Percentiles rank a stretch among this genome's conserved stretches.
phyloP scores from a whole-genome alignment of 2,113 vertebrate species.

The Poeciliopsis retropinna region DNA sequence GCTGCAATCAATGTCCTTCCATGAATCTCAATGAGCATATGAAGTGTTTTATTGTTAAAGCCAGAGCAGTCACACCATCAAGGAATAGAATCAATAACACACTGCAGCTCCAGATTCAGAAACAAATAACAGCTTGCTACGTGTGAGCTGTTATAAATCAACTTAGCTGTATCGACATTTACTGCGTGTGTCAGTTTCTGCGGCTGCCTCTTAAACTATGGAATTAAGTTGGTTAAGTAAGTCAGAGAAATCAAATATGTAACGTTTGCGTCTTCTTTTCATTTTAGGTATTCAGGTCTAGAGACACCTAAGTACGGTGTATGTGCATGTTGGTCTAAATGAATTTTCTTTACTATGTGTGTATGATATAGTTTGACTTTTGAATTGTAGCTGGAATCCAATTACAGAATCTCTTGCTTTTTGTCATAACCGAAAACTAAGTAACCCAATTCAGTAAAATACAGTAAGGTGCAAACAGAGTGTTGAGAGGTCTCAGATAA shows the following conservation, averaged over 20 bases:
- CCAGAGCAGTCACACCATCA: conserved; percentile 9
- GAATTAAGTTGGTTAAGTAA: conserved; percentile 16
- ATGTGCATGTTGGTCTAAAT: background rate
- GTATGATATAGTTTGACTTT: background rate
- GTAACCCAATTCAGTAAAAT: background rate
- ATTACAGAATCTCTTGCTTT: background rate
- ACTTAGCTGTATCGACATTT: conserved; percentile 19
- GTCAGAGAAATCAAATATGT: background rate
- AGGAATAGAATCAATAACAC: conserved; percentile 41
- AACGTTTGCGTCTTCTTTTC: background rate
- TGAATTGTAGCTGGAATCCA: background rate
- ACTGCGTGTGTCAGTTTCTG: background rate
- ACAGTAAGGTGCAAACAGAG: background rate
- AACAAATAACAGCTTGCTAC: conserved; percentile 8
- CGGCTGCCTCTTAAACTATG: background rate
- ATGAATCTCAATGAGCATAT: conserved; percentile 38
- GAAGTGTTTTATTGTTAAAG: conserved; percentile 29
- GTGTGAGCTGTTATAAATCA: conserved; percentile 26
- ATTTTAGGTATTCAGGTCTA: background rate
- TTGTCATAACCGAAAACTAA: background rate
- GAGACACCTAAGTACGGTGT: background rate
- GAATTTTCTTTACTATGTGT: background rate
- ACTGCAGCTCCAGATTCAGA: conserved; percentile 1
- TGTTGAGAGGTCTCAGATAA: background rate
- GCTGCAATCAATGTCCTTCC: conserved; percentile 24